Base-by-base conservation (phyloP, 2,888 invertebrate species). In the Melieria omissa region DNA sequence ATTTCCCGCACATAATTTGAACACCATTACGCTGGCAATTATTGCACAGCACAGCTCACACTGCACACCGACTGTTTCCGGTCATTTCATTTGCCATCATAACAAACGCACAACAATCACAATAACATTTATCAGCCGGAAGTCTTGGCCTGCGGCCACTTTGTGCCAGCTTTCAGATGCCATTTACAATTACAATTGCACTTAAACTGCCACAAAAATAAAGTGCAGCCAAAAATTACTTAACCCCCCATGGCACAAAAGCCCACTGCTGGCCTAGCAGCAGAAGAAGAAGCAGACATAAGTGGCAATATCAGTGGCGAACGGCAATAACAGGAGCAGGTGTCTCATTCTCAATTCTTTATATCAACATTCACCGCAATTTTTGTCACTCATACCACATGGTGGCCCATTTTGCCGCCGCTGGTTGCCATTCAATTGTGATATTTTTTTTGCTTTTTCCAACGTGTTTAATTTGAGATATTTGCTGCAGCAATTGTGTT, bases 381-480 rank as follows among this genome's bases (percentile, higher is more conserved):
- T 65, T 5, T 8, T 54, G 64, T 55, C 57, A 55, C 55, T 55
- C 55, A 65, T 65, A 65, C 65, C 55, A 65, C 55, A 6, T 6
- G 55, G 45, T 45, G 45, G 14, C 45, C 65, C 45, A 16, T 29
- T 1, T 29, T 29, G 29, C 29, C 29, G 29, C 29, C 29, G 29
- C 29, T 29, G 29, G 29, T 29, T 29, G 29, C 29, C 29, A 29
- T 29, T 29, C 29, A 29, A 29, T 29, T 29, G 3, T 29, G 29
- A 29, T 29, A 29, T 29, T 29, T 29, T 29, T 1, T 29, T 29
- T 29, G 29, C 29, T 29, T 29, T 29, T 29, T 29, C 29, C 29
- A 29, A 29, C 2, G 29, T 29, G 29, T 29, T 29, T 29, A 29
- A 29, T 29, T 29, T 29, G 29, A 29, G 29, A 29, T 29, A 29